Conservation (phyloP, 2,797 vertebrate genomes). For the Chelmon rostratus region DNA sequence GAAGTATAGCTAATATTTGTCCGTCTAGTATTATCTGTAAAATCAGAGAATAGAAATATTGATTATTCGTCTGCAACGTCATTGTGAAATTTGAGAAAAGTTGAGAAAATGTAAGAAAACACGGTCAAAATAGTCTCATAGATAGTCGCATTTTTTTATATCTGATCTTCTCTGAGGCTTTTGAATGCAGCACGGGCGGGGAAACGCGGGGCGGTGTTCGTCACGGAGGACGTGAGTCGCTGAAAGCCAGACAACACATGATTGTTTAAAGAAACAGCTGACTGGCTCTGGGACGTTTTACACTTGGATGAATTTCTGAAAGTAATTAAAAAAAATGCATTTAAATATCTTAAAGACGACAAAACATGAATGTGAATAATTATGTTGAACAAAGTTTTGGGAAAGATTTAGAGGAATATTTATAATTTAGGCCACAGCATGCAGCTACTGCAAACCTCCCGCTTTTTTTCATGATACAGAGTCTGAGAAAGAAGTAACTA, state of each 20-base stretch:
- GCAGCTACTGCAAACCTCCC: neutral
- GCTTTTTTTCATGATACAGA: neutral
- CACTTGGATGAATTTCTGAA: fast-evolving
- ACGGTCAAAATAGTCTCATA: fast-evolving
- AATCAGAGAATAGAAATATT: no score
- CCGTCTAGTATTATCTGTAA: neutral
- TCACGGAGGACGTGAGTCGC: neutral
- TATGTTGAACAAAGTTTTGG: neutral
- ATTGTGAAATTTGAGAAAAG: no score
- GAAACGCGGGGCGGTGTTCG: conserved; percentile 26
- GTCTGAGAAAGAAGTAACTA: neutral
- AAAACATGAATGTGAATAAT: neutral
- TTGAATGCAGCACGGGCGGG: conserved; percentile 38
- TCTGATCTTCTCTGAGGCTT: fast-evolving
- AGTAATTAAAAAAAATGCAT: neutral
- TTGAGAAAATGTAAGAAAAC: neutral
- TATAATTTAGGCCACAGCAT: neutral
- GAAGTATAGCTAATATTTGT: no score
- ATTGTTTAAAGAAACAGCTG: conserved; percentile 55
- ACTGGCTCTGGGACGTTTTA: neutral
- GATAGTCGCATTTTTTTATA: fast-evolving
- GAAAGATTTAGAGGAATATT: neutral
- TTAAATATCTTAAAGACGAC: neutral
- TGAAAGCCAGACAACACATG: conserved; percentile 15
- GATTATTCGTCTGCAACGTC: no score